phyloP scores from a whole-genome alignment of 2,113 vertebrate species.

The Myrmecobius fasciatus region DNA sequence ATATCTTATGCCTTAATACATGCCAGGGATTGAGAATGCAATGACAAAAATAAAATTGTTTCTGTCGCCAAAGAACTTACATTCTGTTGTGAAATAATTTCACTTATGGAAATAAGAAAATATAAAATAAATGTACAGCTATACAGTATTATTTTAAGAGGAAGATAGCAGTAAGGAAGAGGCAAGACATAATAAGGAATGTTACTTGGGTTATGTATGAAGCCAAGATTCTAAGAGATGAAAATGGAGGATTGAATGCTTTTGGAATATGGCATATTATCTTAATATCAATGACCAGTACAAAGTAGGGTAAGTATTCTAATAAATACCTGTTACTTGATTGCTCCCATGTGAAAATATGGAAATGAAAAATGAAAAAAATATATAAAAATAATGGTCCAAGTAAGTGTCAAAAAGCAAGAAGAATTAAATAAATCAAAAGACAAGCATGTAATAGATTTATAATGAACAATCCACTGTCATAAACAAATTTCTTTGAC shows the following conservation, averaged over 20 bases:
- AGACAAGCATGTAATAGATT: not conserved
- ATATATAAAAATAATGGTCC: not conserved
- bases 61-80: not conserved
- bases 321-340: not conserved
- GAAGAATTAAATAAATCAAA: not conserved
- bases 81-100: not conserved
- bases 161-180: not conserved
- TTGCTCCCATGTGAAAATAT: not conserved
- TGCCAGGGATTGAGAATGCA: not conserved
- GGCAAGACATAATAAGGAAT: not conserved
- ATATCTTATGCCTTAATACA: not conserved
- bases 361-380: not conserved
- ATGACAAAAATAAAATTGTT: not conserved
- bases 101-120: not conserved
- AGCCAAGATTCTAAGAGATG: not conserved
- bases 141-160: not conserved
- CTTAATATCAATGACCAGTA: not conserved
- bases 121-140: not conserved
- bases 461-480: fast-evolving
- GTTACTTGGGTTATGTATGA: not conserved
- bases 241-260: not conserved
- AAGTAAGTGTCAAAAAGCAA: not conserved
- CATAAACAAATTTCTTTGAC: not conserved
- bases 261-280: not conserved
- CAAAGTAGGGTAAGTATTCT: not conserved